Evolutionary conservation across 2,113 vertebrate genomes (phyloP).

Genomic region (rabbit (Oryctolagus cuniculus)): mOryCun1.1 NC_091434.1:151799001-151799500

Average conservation of each 20-base stretch:
- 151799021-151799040: background rate
- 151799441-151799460: background rate
- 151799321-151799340: background rate
- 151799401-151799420: background rate
- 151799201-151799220: background rate
- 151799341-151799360: background rate
- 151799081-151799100: background rate
- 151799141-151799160: background rate
- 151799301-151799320: background rate
- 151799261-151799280: background rate
- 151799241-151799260: background rate
- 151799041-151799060: background rate
- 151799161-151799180: background rate
- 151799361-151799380: background rate
- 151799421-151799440: background rate
- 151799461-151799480: background rate
- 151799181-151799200: background rate
- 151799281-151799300: background rate
- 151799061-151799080: background rate
- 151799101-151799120: background rate
- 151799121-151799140: background rate
- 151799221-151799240: background rate
- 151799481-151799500: background rate
- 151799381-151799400: background rate
- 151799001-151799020: background rate